These are phyloP conservation scores for Phycodurus eques DNA, from an alignment of 2,113 vertebrate genomes.

Conservation along the genomic window DNA sequence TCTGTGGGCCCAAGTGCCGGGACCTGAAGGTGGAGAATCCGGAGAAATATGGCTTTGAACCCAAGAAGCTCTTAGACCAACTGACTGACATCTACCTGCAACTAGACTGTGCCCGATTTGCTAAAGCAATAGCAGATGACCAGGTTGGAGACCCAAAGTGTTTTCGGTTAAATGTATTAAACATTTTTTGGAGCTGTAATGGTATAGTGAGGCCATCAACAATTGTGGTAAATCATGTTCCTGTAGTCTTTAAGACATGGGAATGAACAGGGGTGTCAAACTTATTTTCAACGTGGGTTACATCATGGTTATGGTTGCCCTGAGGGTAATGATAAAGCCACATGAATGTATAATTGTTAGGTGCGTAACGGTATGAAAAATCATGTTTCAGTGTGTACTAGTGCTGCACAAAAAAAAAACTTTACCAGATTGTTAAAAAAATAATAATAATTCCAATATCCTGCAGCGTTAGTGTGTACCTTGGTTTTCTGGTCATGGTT, in stretches of 20 bases:
- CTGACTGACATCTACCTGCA: constrained; percentile 97
- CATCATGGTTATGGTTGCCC: no score
- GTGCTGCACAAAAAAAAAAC: no score
- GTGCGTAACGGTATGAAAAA: no score
- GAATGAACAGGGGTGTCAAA: no score
- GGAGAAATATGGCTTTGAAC: constrained; percentile 98
- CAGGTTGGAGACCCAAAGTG: constrained; percentile 78
- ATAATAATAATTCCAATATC: no score
- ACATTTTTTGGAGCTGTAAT: not conserved
- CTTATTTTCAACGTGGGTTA: no score
- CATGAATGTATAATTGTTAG: no score
- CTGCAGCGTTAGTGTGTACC: no score
- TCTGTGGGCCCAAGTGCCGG: constrained; percentile 96
- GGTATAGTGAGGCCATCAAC: not conserved
- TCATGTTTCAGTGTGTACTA: no score
- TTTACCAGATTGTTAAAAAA: no score
- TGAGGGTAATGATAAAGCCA: no score
- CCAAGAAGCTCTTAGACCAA: constrained; percentile 98
- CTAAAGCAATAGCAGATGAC: constrained; percentile 96
- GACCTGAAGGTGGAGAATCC: constrained; percentile 99
- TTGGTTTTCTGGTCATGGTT: no score
- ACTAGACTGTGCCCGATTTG: constrained; percentile 94
- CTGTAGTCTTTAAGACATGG: not conserved
- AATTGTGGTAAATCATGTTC: not conserved
- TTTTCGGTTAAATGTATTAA: not conserved